Percentiles rank a stretch among this genome's conserved stretches.
Evolutionary conservation across 37 sponge, comb jelly and placozoan species (phyloP).

Genomic region (Theonella swinhoei): DNA sequence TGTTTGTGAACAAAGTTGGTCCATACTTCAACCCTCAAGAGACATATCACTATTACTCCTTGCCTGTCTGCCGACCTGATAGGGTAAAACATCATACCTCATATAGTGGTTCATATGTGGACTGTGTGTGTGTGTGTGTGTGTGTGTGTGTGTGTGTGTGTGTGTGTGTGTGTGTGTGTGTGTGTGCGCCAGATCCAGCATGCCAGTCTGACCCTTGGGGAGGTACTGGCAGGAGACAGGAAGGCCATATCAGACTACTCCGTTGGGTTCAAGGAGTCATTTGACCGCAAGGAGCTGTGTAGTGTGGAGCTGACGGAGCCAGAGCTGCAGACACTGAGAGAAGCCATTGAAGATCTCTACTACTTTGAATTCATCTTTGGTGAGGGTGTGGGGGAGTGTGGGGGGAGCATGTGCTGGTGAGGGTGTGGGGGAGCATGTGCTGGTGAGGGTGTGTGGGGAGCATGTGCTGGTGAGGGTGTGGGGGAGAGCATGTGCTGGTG

Average conservation of each 20-base stretch:
- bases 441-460: background rate
- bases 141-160: slow-evolving; percentile 15
- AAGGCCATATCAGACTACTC: slow-evolving; percentile 88
- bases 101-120: background rate
- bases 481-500: no score
- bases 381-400: slow-evolving; percentile 7
- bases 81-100: slow-evolving; percentile 54
- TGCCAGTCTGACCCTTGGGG: slow-evolving; percentile 82
- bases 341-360: slow-evolving; percentile 92
- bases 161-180: slow-evolving; percentile 15
- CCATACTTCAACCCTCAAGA: slow-evolving; percentile 97
- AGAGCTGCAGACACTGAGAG: slow-evolving; percentile 55
- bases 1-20: slow-evolving; percentile 95
- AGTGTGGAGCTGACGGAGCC: slow-evolving; percentile 26
- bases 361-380: slow-evolving; percentile 95
- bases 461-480: background rate
- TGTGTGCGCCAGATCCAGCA: slow-evolving; percentile 74
- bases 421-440: background rate
- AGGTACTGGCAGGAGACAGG: slow-evolving; percentile 91
- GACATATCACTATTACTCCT: slow-evolving; percentile 91
- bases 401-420: no score
- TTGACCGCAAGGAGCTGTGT: slow-evolving; percentile 70
- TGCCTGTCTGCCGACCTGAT: slow-evolving; percentile 84
- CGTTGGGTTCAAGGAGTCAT: slow-evolving; percentile 73
- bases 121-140: background rate